A percentile compares a stretch with the other conserved stretches of the same genome.
Conservation (phyloP, 2,797 vertebrate genomes). For the Artibeus lituratus region DNA sequence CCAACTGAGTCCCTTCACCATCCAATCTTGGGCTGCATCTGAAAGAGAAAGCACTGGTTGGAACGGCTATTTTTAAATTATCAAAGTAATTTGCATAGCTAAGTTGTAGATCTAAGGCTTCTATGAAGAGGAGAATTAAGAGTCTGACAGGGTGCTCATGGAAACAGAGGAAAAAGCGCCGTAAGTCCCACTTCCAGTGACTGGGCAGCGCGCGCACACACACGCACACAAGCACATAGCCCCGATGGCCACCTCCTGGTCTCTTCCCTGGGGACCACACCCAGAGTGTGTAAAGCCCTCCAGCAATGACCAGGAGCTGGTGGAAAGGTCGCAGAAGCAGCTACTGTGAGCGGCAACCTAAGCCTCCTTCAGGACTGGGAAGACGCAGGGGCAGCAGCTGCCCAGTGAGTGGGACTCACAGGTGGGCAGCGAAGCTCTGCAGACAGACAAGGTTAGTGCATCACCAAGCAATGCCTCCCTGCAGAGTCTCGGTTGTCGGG, state of each 20-base stretch:
- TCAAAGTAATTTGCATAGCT: constrained; percentile 89
- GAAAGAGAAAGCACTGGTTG: constrained; percentile 85
- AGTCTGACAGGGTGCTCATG: constrained; percentile 79
- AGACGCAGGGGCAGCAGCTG: constrained; percentile 27
- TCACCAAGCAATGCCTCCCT: background rate
- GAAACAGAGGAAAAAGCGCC: constrained; percentile 80
- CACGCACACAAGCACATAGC: background rate
- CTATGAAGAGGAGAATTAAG: constrained; percentile 83
- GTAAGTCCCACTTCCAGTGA: constrained; percentile 72
- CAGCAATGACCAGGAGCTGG: background rate
- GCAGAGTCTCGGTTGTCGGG: background rate
- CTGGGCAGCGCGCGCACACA: background rate
- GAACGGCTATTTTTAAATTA: constrained; percentile 82
- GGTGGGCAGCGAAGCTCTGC: background rate
- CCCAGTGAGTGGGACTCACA: background rate
- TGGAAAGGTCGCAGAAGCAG: constrained; percentile 12
- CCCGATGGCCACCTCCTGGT: background rate
- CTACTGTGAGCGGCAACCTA: background rate
- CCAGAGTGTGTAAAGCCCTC: background rate
- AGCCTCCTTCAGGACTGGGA: background rate
- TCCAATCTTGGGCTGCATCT: constrained; percentile 81
- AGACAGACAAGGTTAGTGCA: constrained; percentile 3
- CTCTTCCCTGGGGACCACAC: background rate
- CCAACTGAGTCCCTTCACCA: constrained; percentile 77
- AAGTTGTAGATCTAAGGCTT: constrained; percentile 89